These are phyloP conservation scores for Pangasianodon hypophthalmus DNA, from an alignment of 2,113 vertebrate species.

Conservation along the genomic window DNA sequence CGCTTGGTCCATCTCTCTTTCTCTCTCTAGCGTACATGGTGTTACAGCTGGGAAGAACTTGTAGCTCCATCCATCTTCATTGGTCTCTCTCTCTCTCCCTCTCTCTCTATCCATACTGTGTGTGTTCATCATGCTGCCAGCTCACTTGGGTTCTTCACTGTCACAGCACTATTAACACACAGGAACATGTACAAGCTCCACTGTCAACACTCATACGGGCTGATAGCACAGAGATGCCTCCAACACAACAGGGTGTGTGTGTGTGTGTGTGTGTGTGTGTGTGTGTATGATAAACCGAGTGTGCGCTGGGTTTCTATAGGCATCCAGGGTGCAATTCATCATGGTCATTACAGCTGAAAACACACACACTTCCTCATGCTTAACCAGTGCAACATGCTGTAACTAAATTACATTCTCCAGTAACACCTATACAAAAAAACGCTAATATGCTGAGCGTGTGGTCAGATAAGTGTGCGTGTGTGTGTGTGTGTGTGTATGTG, in stretches of 20 bases:
- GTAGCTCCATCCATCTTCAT: slow-evolving; percentile 12
- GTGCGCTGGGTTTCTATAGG: not conserved
- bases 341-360: not conserved
- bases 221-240: not conserved
- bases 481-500: not conserved
- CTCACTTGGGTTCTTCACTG: not conserved
- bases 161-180: slow-evolving; percentile 5
- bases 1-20: not conserved
- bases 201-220: not conserved
- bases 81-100: not conserved
- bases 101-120: not conserved
- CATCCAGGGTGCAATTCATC: slow-evolving; percentile 15
- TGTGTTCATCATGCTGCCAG: not conserved
- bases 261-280: not conserved
- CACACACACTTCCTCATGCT: not conserved
- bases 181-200: not conserved
- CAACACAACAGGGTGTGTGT: not conserved
- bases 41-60: not conserved
- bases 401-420: not conserved
- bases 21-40: not conserved
- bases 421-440: not conserved
- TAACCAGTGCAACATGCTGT: not conserved
- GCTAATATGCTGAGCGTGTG: not conserved
- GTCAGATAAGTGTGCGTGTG: not conserved
- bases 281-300: not conserved